Evolutionary conservation across 2,113 vertebrate genomes (phyloP).

Genomic region (Axis porcinus): DNA sequence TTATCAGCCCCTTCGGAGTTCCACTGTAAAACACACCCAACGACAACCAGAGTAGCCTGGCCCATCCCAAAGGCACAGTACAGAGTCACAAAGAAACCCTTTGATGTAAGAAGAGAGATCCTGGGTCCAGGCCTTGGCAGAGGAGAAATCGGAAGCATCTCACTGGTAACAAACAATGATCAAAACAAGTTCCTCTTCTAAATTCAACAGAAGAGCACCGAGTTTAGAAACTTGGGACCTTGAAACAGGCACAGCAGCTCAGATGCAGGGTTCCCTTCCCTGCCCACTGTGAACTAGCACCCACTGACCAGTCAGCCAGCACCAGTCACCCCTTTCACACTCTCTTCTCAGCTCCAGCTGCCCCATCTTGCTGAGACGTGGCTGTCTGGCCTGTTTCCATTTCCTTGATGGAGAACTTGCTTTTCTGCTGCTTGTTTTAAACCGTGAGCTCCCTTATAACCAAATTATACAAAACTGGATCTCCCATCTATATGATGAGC

Average conservation of each 20-base stretch:
- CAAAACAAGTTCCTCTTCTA: neutral
- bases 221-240: neutral
- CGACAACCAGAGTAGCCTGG: conserved; percentile 21
- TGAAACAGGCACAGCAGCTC: neutral
- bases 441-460: neutral
- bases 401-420: neutral
- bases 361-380: neutral
- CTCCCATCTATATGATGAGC: neutral
- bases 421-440: neutral
- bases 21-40: neutral
- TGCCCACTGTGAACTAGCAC: neutral
- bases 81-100: conserved; percentile 43
- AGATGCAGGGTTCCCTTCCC: neutral
- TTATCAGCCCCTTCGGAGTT: conserved; percentile 38
- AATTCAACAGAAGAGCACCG: neutral
- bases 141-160: neutral
- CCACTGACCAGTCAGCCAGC: neutral
- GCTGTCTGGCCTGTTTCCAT: neutral
- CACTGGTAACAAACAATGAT: neutral
- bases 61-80: neutral
- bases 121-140: neutral
- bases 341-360: neutral
- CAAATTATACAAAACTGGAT: neutral
- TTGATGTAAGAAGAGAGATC: neutral
- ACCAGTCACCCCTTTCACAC: no score